phyloP scores from a whole-genome alignment of 2,888 invertebrate species.

The Eupithecia centaureata region DNA sequence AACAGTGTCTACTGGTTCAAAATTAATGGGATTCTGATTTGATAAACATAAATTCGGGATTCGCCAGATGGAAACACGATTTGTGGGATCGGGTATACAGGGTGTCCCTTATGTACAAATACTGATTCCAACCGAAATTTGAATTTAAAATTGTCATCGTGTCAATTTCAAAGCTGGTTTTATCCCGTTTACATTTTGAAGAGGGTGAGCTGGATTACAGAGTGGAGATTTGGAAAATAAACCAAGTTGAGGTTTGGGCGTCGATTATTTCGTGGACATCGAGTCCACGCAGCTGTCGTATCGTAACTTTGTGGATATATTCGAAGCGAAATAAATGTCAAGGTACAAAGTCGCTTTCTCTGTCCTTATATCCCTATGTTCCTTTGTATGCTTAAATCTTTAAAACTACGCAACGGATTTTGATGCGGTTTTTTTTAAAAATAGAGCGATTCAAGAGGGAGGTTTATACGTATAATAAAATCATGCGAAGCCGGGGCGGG shows the following conservation, averaged over 20 bases:
- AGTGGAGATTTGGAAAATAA: neutral
- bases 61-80: slow-evolving; percentile 51
- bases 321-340: neutral
- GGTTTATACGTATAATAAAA: too few species aligned
- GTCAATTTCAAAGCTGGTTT: slow-evolving; percentile 6
- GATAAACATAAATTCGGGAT: slow-evolving; percentile 61
- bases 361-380: too few species aligned
- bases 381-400: too few species aligned
- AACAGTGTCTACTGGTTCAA: slow-evolving; percentile 11
- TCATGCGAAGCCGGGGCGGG: too few species aligned
- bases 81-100: slow-evolving; percentile 11
- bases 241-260: neutral
- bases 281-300: too few species aligned
- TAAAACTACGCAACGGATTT: too few species aligned
- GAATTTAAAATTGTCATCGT: slow-evolving; percentile 15
- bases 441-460: too few species aligned
- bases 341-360: too few species aligned
- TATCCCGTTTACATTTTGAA: neutral
- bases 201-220: slow-evolving; percentile 1
- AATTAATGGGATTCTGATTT: slow-evolving; percentile 66
- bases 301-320: neutral
- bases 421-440: too few species aligned
- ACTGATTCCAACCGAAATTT: neutral
- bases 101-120: slow-evolving; percentile 6
- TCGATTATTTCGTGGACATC: neutral